Percentiles rank a stretch among this genome's conserved stretches.
phyloP scores from a whole-genome alignment of 2,888 invertebrate species.

The Steromphala cineraria region DNA sequence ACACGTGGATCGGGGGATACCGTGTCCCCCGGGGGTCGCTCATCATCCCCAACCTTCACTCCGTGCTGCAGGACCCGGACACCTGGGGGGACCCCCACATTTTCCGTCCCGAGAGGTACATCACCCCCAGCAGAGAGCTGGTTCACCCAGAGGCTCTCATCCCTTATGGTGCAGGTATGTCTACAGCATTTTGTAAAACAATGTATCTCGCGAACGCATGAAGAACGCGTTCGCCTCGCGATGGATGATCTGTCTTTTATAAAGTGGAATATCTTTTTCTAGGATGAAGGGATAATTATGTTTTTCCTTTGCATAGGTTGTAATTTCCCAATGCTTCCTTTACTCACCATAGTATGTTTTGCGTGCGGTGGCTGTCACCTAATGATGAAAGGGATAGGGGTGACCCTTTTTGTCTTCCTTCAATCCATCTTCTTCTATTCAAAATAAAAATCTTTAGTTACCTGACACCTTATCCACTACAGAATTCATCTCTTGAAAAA shows the following conservation, averaged over 20 bases:
- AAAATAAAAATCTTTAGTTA: no score
- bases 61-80: neutral
- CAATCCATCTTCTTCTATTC: no score
- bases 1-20: constrained; percentile 12
- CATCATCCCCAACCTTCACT: neutral
- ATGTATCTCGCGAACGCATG: neutral
- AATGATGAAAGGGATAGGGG: no score
- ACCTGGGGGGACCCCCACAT: constrained; percentile 13
- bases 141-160: constrained; percentile 29
- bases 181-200: neutral
- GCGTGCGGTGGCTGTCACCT: no score
- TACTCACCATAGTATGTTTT: no score
- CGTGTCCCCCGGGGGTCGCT: constrained; percentile 6
- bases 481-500: no score
- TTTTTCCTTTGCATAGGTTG: no score
- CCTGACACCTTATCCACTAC: no score
- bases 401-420: no score
- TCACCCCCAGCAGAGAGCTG: neutral
- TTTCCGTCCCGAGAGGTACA: constrained; percentile 19
- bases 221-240: neutral
- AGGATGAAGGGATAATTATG: no score
- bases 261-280: no score
- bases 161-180: constrained; percentile 33
- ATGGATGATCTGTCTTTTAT: neutral
- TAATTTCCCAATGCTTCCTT: no score